Conservation (phyloP, 1,140 invertebrate species). For the Drosophila eugracilis region DNA sequence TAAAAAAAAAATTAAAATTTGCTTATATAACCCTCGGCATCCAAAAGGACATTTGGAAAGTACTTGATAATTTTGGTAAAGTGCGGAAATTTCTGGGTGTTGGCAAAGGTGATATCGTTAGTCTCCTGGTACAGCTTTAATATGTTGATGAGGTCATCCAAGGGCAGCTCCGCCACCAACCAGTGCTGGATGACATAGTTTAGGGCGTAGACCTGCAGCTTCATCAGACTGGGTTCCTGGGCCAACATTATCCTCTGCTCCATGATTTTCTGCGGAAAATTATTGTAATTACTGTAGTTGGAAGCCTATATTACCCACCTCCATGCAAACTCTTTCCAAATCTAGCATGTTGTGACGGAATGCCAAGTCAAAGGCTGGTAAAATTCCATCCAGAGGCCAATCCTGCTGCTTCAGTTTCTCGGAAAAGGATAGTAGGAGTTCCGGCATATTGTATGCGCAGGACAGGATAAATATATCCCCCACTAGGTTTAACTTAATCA, state of each 20-base stretch:
- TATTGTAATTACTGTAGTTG: neutral
- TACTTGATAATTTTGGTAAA: conserved; percentile 53
- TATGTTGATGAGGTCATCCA: conserved; percentile 19
- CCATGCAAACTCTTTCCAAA: conserved; percentile 41
- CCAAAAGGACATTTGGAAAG: conserved; percentile 45
- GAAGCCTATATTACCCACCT: conserved; percentile 14
- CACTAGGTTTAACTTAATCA: conserved; percentile 14
- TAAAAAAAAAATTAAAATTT: no score
- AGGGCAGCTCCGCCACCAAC: conserved; percentile 18
- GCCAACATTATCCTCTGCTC: conserved; percentile 4
- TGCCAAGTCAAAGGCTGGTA: conserved; percentile 53
- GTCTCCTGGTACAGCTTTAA: conserved; percentile 45
- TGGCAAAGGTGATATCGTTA: conserved; percentile 44
- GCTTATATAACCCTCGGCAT: conserved; percentile 37
- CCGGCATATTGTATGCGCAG: conserved; percentile 55
- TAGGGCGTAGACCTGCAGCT: conserved; percentile 47
- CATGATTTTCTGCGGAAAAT: conserved; percentile 46
- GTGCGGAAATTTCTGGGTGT: conserved; percentile 38
- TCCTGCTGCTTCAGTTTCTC: conserved; percentile 16
- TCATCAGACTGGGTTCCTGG: conserved; percentile 23
- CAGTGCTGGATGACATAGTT: conserved; percentile 54
- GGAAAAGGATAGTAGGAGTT: conserved; percentile 31
- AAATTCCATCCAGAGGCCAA: conserved; percentile 44
- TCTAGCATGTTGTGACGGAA: conserved; percentile 54
- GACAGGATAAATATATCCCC: conserved; percentile 52